Evolutionary conservation across 2,113 vertebrate species (phyloP), one percentile per base, ranked within the genome.

Genomic region (Egretta garzetta): DNA sequence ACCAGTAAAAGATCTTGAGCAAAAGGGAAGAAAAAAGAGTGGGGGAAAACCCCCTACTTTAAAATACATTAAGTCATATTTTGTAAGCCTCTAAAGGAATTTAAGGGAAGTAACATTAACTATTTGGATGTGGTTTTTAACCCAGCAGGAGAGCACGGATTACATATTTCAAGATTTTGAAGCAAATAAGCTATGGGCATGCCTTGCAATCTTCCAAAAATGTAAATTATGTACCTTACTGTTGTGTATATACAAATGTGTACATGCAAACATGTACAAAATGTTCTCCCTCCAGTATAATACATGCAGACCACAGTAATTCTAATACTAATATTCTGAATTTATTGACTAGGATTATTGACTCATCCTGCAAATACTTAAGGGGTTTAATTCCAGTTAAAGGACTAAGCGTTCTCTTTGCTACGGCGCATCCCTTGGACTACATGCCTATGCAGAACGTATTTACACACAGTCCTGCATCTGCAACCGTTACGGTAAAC

Each of bases 21-120:
- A 94, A 86, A 86, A 85, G 22, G 14, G 90, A 72, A n/a, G 70
- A 86, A 83, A 60, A 47, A 68, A 43, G 6, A 47, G 15, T 1
- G 24, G 4, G 15, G 32, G 8, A 43, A 43, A 64, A 58, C 26
- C 5, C 2, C 27, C 50, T 76, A 62, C 41, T 96, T 95, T 63
- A 95, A 92, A 71, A 90, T 87, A 68, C 35, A 82, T 64, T 72
- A 93, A 91, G 67, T 45, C 3, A 3, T 67, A 83, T 68, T 93
- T 95, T 93, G 80, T 83, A 87, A 91, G 52, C 47, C 88, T 90
- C 88, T 84, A 84, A 93, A 97, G 83, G 88, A 93, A 94, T 23
- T 60, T 90, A 90, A 92, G 47, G 13, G 56, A 85, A 93, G 55
- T 73, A 91, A 72, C 89, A 95, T 49, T 92, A 92, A 81, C 86